A percentile compares a stretch with the other conserved stretches of the same genome.
Conservation (phyloP, 2,113 vertebrate genomes). For the Candoia aspera region DNA sequence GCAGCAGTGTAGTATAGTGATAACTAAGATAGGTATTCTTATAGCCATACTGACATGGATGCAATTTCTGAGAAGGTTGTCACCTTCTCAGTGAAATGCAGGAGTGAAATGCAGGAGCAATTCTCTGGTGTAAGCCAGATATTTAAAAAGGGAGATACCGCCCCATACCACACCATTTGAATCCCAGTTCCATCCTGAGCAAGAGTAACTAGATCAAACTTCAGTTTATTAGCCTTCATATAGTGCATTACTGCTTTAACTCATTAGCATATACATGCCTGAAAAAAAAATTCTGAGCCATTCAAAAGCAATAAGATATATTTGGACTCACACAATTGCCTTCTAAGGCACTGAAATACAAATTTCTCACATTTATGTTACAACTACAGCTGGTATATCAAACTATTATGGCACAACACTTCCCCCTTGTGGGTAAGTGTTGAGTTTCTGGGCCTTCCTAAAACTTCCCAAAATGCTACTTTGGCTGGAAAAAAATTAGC, state of each 20-base stretch:
- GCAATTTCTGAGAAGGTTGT: neutral
- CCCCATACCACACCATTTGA: neutral
- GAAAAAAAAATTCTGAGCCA: neutral
- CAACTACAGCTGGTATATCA: too few relatives aligned
- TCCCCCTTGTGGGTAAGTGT: constrained; percentile 26
- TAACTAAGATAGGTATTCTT: neutral
- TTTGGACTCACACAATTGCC: neutral
- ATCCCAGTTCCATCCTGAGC: neutral
- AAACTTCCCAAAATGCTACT: neutral
- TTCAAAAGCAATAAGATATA: neutral
- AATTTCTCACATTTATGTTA: neutral
- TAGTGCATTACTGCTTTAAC: neutral
- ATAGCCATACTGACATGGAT: neutral
- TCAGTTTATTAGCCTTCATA: neutral
- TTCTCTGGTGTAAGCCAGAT: neutral
- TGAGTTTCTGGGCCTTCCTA: accelerated
- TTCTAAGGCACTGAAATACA: neutral
- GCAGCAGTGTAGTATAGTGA: neutral
- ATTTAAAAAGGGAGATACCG: neutral
- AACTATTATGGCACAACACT: constrained; percentile 3
- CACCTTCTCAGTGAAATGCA: too few relatives aligned
- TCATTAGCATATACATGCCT: too few relatives aligned
- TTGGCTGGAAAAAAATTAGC: neutral
- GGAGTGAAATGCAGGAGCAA: too few relatives aligned
- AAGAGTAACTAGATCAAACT: neutral